Conservation (phyloP, 2,113 vertebrate genomes). For the Neopipo cinnamomea region DNA sequence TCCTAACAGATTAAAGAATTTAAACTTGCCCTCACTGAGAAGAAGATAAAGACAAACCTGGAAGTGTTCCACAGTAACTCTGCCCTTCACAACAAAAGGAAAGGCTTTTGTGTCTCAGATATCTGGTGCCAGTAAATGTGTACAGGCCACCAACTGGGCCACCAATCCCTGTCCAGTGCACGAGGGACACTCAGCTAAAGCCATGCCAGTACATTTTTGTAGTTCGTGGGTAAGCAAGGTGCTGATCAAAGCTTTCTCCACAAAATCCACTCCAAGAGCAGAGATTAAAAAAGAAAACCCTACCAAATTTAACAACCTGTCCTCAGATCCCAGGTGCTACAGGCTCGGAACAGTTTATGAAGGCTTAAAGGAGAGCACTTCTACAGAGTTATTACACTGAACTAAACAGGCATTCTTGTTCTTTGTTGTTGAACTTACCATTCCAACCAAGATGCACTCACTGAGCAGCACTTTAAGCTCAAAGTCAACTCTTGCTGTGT, state of each 20-base stretch:
- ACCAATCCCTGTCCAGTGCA: rapidly evolving
- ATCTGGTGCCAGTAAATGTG: neutral
- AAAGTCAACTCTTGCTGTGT: conserved; percentile 4
- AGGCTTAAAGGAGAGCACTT: neutral
- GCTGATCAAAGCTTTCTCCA: neutral
- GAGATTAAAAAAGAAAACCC: neutral
- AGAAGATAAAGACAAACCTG: neutral
- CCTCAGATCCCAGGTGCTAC: neutral
- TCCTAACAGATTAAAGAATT: neutral
- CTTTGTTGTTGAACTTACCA: neutral
- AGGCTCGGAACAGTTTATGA: neutral
- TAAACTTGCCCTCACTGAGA: neutral
- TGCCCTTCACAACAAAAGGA: neutral
- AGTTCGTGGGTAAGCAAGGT: neutral
- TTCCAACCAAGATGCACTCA: neutral
- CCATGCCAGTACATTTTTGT: neutral
- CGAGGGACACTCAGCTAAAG: neutral
- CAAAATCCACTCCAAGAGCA: neutral
- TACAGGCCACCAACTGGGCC: neutral
- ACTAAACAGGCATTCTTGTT: neutral
- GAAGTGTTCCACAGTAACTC: neutral
- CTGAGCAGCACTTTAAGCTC: neutral
- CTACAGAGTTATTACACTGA: neutral
- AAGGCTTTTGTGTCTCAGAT: neutral
- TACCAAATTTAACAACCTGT: neutral